Conservation (phyloP, 2,797 vertebrate species). For the Petrocephalus schoutedeni region DNA sequence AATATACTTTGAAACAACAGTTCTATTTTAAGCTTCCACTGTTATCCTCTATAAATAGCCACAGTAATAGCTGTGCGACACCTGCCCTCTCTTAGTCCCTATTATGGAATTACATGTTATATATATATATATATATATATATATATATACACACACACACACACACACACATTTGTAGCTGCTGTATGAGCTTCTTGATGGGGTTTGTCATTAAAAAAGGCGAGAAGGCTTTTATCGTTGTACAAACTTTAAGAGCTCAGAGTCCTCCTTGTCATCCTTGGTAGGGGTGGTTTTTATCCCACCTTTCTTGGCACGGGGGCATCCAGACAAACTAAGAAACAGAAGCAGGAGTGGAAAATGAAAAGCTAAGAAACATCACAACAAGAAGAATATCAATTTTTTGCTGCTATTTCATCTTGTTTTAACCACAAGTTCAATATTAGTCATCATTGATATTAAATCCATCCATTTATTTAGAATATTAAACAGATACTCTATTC, state of each 20-base stretch:
- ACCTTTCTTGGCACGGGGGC: conserved; percentile 99
- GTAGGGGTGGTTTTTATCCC: conserved; percentile 92
- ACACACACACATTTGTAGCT: conserved; percentile 42
- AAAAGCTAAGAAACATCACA: conserved; percentile 55
- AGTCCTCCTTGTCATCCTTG: conserved; percentile 98
- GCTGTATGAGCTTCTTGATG: conserved; percentile 39
- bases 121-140: too few relatives aligned
- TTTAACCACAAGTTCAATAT: neutral
- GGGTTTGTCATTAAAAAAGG: conserved; percentile 55
- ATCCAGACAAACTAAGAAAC: conserved; percentile 96
- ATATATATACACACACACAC: too few relatives aligned
- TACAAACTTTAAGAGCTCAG: conserved; percentile 98
- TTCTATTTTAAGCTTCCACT: conserved; percentile 40
- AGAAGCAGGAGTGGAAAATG: conserved; percentile 73
- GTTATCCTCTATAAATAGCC: conserved; percentile 49
- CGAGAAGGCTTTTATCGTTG: conserved; percentile 58
- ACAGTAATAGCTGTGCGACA: conserved; percentile 35
- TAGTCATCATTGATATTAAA: neutral
- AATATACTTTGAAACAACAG: neutral
- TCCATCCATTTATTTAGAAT: neutral
- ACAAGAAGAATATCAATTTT: conserved; percentile 20
- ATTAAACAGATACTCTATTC: neutral
- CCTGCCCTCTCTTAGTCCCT: neutral
- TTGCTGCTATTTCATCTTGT: neutral
- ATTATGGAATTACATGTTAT: neutral